A percentile compares a stretch with the other conserved stretches of the same genome.
These are phyloP conservation scores for Eulithis testata DNA, from an alignment of 2,888 invertebrate species.

Conservation along the genomic window DNA sequence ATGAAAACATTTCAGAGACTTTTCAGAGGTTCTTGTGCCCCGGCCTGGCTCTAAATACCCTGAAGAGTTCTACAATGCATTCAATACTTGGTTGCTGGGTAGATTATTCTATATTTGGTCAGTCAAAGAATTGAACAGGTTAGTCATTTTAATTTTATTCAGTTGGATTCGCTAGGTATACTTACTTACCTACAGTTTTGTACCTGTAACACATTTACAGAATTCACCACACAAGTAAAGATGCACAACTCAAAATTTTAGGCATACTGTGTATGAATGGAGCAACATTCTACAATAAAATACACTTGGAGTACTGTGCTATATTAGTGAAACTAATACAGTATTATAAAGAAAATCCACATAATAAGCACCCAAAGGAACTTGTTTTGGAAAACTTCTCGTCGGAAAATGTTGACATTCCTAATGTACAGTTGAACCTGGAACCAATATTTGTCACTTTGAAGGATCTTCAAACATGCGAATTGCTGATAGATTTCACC, in stretches of 20 bases:
- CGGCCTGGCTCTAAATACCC: constrained; percentile 71
- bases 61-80: constrained; percentile 79
- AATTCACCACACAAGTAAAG: constrained; percentile 79
- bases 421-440: constrained; percentile 69
- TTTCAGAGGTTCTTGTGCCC: constrained; percentile 82
- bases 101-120: constrained; percentile 87
- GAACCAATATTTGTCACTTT: constrained; percentile 72
- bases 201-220: constrained; percentile 50
- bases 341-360: constrained; percentile 64
- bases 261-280: constrained; percentile 79
- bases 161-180: neutral
- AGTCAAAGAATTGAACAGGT: constrained; percentile 78
- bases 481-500: constrained; percentile 63
- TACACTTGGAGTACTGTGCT: constrained; percentile 78
- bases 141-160: constrained; percentile 36
- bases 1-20: constrained; percentile 63
- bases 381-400: constrained; percentile 74
- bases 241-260: constrained; percentile 84
- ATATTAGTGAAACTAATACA: constrained; percentile 70
- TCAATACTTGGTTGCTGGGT: constrained; percentile 88
- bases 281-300: constrained; percentile 75
- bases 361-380: constrained; percentile 40
- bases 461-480: constrained; percentile 63
- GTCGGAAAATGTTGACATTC: constrained; percentile 66
- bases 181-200: too few relatives aligned